Evolutionary conservation across 2,888 invertebrate genomes (phyloP).

Genomic region (Tiliacea aurago): DNA sequence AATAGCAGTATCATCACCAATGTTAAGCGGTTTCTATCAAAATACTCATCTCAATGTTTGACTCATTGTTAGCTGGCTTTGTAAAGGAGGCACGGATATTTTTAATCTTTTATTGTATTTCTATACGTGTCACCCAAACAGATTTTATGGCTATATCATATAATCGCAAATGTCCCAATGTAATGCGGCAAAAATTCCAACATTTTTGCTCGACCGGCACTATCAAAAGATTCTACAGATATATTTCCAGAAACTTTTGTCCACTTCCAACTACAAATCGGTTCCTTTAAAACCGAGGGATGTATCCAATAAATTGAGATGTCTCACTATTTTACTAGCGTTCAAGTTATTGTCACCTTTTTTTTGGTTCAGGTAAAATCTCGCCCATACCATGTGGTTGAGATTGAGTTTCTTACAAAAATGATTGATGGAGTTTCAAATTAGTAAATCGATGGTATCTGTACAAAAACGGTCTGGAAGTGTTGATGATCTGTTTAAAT

Average conservation of each 20-base stretch:
- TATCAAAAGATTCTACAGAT: conserved; percentile 70
- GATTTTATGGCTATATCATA: conserved; percentile 57
- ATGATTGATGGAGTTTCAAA: conserved; percentile 87
- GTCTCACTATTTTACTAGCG: conserved; percentile 84
- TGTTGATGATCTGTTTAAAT: conserved; percentile 79
- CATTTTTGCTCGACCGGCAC: conserved; percentile 67
- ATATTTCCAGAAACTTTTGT: conserved; percentile 63
- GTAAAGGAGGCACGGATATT: conserved; percentile 45
- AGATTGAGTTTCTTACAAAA: conserved; percentile 82
- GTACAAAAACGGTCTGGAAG: conserved; percentile 72
- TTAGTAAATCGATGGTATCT: conserved; percentile 79
- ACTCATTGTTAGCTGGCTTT: conserved; percentile 25
- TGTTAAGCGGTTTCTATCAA: conserved; percentile 29
- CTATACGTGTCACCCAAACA: conserved; percentile 50
- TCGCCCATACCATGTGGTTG: conserved; percentile 79
- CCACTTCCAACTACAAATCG: conserved; percentile 67
- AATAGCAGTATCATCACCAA: background rate
- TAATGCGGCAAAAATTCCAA: conserved; percentile 53
- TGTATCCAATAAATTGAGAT: conserved; percentile 87
- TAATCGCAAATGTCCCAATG: conserved; percentile 44
- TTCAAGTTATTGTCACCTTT: conserved; percentile 85
- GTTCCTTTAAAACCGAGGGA: conserved; percentile 68
- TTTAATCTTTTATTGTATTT: conserved; percentile 48
- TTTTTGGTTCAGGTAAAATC: conserved; percentile 84
- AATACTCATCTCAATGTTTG: conserved; percentile 17